phyloP scores from a whole-genome alignment of 2,113 vertebrate genomes.

The Cynoglossus semilaevis region DNA sequence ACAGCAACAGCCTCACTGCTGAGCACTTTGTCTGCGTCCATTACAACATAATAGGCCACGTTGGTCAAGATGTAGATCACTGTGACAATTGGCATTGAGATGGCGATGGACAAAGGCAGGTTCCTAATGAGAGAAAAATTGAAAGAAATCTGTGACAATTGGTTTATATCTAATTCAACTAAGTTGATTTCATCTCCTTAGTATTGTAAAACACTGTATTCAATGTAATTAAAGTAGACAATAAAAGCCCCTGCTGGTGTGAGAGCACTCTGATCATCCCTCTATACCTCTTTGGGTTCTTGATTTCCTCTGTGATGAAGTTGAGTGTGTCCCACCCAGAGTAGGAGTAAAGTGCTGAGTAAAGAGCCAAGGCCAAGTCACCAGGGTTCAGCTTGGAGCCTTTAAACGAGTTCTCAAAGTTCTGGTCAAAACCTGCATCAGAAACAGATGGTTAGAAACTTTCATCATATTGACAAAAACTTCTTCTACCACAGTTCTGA shows the following conservation, averaged over 20 bases:
- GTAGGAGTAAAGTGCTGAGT: constrained; percentile 82
- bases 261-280: background rate
- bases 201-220: too few species aligned
- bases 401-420: constrained; percentile 77
- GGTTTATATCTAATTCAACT: too few species aligned
- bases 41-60: constrained; percentile 78
- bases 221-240: too few species aligned
- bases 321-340: constrained; percentile 84
- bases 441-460: background rate
- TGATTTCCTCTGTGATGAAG: constrained; percentile 83
- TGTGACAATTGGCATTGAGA: constrained; percentile 83
- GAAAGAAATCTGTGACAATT: too few species aligned
- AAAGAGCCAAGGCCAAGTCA: constrained; percentile 78
- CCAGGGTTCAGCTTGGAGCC: constrained; percentile 74
- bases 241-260: too few species aligned
- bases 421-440: constrained; percentile 70
- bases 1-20: constrained; percentile 80
- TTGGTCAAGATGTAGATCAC: constrained; percentile 84
- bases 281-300: constrained; percentile 78
- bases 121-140: constrained; percentile 51
- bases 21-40: constrained; percentile 73
- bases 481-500: too few species aligned
- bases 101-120: constrained; percentile 78
- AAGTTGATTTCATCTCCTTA: too few species aligned
- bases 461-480: too few species aligned